phyloP scores from a whole-genome alignment of 35 echinoderm and acorn worm species.

The Eucidaris tribuloides region DNA sequence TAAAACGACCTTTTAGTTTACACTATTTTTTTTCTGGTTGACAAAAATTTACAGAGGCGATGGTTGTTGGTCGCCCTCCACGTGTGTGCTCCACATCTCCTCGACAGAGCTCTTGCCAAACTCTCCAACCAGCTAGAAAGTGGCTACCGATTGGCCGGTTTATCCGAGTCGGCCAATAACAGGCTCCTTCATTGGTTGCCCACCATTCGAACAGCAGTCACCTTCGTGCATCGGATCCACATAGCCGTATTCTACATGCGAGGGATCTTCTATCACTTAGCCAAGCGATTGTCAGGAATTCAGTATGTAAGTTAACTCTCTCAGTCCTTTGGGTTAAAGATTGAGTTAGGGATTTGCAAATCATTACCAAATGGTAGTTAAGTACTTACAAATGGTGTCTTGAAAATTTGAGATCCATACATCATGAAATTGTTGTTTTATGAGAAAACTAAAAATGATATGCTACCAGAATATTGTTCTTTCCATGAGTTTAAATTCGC shows the following conservation, averaged over 20 bases:
- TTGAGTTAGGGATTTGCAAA: no score
- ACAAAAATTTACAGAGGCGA: constrained; percentile 70
- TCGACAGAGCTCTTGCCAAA: constrained; percentile 53
- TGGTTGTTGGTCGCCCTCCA: constrained; percentile 55
- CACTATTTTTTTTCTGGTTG: no score
- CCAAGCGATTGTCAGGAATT: constrained; percentile 79
- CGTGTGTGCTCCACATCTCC: constrained; percentile 71
- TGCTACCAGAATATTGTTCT: no score
- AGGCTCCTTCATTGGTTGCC: constrained; percentile 45
- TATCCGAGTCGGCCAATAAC: constrained; percentile 20
- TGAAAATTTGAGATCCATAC: no score
- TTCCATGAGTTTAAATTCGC: no score
- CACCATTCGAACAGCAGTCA: constrained; percentile 41
- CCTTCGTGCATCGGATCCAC: constrained; percentile 63
- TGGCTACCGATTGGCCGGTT: background rate
- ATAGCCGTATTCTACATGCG: constrained; percentile 80
- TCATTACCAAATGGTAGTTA: no score
- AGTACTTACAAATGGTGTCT: no score
- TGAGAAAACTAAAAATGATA: no score
- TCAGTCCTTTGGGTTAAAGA: no score
- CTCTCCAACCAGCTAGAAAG: constrained; percentile 55
- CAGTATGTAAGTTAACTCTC: constrained; percentile 83
- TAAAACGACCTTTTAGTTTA: no score
- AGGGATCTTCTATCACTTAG: constrained; percentile 84
- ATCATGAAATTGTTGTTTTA: no score